A percentile compares a stretch with the other conserved stretches of the same genome.
Conservation (phyloP, 2,888 invertebrate genomes). For the Mamestra brassicae region DNA sequence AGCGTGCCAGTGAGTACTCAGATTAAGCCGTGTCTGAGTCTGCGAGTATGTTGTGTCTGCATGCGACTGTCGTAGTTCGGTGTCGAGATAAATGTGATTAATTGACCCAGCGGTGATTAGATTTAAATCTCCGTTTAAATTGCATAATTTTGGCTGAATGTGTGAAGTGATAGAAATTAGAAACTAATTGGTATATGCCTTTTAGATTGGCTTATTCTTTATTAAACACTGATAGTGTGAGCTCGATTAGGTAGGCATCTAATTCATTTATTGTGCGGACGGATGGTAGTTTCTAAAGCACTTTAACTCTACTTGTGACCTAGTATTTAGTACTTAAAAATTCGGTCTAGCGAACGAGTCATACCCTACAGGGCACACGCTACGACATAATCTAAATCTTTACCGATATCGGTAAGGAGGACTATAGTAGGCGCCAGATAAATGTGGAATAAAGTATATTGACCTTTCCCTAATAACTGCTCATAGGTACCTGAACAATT, state of each 20-base stretch:
- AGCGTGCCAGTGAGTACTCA: neutral
- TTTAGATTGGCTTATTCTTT: neutral
- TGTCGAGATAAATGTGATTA: slow-evolving; percentile 52
- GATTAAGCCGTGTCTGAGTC: neutral
- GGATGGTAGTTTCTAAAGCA: neutral
- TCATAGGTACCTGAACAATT: too few species aligned
- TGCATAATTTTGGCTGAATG: slow-evolving; percentile 29
- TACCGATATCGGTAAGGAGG: too few species aligned
- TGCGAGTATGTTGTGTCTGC: slow-evolving; percentile 3
- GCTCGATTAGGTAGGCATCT: too few species aligned
- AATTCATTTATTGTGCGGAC: neutral
- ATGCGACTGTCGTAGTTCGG: slow-evolving; percentile 25
- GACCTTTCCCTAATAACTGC: too few species aligned
- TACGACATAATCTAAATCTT: too few species aligned
- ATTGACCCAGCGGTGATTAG: slow-evolving; percentile 41
- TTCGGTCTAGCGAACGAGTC: too few species aligned
- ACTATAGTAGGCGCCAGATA: too few species aligned
- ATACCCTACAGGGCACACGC: too few species aligned
- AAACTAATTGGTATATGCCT: slow-evolving; percentile 30
- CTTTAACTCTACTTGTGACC: too few species aligned
- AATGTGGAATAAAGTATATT: too few species aligned
- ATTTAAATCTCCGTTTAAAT: slow-evolving; percentile 42
- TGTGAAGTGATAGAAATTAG: neutral
- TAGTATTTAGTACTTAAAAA: too few species aligned
- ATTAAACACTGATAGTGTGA: neutral